Evolutionary conservation across 1,140 invertebrate species (phyloP).

Genomic region (Ceratina australensis): DNA sequence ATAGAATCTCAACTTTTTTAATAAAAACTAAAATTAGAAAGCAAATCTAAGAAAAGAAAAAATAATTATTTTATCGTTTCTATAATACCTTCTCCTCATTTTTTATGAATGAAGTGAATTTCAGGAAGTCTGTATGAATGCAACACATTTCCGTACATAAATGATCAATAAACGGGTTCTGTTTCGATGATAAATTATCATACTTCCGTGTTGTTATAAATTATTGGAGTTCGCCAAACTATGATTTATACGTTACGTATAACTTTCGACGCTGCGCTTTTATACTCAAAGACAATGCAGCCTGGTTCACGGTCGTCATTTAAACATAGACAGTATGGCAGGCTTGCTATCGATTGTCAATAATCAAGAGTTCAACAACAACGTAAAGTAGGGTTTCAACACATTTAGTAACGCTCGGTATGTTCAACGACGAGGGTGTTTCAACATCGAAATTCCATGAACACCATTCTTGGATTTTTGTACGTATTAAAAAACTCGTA

Average conservation of each 20-base stretch:
- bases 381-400: slow-evolving; percentile 53
- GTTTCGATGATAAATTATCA: too few species aligned
- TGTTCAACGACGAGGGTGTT: slow-evolving; percentile 62
- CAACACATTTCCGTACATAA: too few species aligned
- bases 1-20: neutral
- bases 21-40: neutral
- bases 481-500: slow-evolving; percentile 63
- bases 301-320: slow-evolving; percentile 62
- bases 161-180: too few species aligned
- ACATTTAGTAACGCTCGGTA: slow-evolving; percentile 67
- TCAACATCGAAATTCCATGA: slow-evolving; percentile 45
- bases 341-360: slow-evolving; percentile 76
- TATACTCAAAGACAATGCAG: slow-evolving; percentile 58
- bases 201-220: too few species aligned
- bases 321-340: slow-evolving; percentile 38
- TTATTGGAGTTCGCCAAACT: neutral
- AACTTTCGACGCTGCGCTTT: neutral
- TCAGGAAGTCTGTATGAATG: too few species aligned
- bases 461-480: slow-evolving; percentile 67
- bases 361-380: slow-evolving; percentile 75
- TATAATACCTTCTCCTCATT: too few species aligned
- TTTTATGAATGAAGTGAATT: too few species aligned
- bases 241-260: neutral
- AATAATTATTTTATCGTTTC: neutral
- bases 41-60: neutral